phyloP scores from a whole-genome alignment of 2,113 vertebrate genomes.

The Electrona antarctica region DNA sequence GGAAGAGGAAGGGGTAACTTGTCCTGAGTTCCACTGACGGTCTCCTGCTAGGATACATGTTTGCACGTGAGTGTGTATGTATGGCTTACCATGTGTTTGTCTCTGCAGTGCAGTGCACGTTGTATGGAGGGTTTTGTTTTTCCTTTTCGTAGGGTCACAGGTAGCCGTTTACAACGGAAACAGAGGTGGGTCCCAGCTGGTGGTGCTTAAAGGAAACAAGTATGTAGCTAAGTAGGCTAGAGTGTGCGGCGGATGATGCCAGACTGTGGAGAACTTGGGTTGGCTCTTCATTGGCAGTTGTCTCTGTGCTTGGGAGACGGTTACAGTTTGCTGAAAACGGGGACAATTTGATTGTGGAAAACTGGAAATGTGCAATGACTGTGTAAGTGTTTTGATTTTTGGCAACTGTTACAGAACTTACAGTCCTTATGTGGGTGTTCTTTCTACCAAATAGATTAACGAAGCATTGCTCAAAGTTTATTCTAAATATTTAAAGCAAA shows the following conservation, averaged over 20 bases:
- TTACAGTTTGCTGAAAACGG: neutral
- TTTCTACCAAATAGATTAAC: neutral
- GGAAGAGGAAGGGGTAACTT: conserved; percentile 35
- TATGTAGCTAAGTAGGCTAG: neutral
- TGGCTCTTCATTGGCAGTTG: neutral
- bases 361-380: conserved; percentile 1
- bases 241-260: neutral
- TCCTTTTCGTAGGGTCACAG: conserved; percentile 25
- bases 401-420: neutral
- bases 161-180: conserved; percentile 37
- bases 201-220: neutral
- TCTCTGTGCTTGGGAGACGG: neutral
- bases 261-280: too few relatives aligned
- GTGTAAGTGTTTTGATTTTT: neutral
- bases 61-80: conserved; percentile 31
- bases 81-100: neutral
- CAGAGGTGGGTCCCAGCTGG: conserved; percentile 15
- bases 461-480: neutral
- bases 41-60: conserved; percentile 35
- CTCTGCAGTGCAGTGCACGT: neutral
- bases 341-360: neutral
- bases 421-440: too few relatives aligned
- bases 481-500: neutral
- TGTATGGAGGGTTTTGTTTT: neutral
- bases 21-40: conserved; percentile 40